A percentile compares a stretch with the other conserved stretches of the same genome.
phyloP scores from a whole-genome alignment of 1,140 invertebrate genomes.

The Glomeris maerens region DNA sequence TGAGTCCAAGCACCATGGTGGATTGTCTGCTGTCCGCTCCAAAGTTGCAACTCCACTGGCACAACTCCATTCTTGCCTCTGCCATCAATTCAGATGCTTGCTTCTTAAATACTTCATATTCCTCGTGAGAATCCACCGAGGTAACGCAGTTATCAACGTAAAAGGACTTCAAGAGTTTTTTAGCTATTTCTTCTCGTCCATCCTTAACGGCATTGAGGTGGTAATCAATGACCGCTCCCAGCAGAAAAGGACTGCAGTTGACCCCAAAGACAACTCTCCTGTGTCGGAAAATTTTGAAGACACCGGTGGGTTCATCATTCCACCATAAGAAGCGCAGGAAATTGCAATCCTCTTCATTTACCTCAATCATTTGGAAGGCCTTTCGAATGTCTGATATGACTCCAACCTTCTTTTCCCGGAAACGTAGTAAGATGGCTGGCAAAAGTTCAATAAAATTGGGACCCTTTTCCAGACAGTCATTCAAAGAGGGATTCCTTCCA shows the following conservation, averaged over 20 bases:
- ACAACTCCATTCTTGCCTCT: too few relatives aligned
- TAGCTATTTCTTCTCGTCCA: neutral
- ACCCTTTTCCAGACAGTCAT: too few relatives aligned
- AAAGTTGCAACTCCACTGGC: too few relatives aligned
- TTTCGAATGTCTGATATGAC: too few relatives aligned
- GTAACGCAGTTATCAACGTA: conserved; percentile 14
- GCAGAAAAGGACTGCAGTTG: conserved; percentile 11
- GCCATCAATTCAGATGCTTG: too few relatives aligned
- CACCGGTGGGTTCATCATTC: neutral
- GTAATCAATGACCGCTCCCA: conserved; percentile 8
- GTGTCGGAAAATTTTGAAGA: conserved; percentile 4
- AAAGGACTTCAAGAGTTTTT: neutral
- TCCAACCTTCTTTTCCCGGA: too few relatives aligned
- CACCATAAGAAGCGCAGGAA: conserved; percentile 11
- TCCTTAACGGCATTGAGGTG: neutral
- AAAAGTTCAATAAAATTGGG: too few relatives aligned
- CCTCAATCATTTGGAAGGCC: too few relatives aligned
- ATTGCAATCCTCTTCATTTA: conserved; percentile 2
- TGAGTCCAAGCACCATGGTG: too few relatives aligned
- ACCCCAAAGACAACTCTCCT: conserved; percentile 13
- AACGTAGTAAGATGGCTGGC: too few relatives aligned
- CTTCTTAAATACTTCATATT: neutral
- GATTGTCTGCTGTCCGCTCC: too few relatives aligned
- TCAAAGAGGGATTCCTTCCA: too few relatives aligned
- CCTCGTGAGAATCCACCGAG: neutral